phyloP scores from a whole-genome alignment of 2,888 invertebrate species.

The Podabrus alpinus region DNA sequence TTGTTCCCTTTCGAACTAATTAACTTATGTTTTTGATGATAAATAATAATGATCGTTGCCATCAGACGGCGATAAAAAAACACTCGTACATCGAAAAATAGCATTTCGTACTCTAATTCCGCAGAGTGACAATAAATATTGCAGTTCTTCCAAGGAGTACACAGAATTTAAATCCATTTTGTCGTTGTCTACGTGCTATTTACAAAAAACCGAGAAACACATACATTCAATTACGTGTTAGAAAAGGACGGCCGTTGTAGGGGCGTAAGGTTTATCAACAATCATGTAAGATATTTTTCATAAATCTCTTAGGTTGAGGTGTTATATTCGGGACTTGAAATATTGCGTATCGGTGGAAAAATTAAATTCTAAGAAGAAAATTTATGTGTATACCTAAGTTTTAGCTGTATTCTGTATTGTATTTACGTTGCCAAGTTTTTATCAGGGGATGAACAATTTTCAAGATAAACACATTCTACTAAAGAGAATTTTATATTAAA shows the following conservation, averaged over 20 bases:
- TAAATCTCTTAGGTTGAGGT: constrained; percentile 38
- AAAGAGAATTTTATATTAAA: constrained; percentile 11
- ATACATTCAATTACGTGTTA: background rate
- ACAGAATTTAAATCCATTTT: constrained; percentile 14
- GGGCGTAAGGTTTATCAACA: constrained; percentile 17
- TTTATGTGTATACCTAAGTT: constrained; percentile 30
- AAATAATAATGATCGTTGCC: background rate
- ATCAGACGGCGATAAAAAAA: background rate
- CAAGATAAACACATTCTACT: constrained; percentile 9
- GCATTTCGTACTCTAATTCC: constrained; percentile 32
- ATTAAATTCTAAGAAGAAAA: constrained; percentile 36
- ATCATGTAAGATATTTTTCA: constrained; percentile 38
- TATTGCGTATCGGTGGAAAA: constrained; percentile 40
- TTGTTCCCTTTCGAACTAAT: background rate
- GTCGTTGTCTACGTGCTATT: constrained; percentile 15
- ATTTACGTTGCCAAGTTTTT: constrained; percentile 24
- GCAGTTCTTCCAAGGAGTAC: constrained; percentile 28
- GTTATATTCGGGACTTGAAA: constrained; percentile 37
- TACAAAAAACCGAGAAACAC: constrained; percentile 6
- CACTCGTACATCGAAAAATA: constrained; percentile 4
- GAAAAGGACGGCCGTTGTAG: constrained; percentile 1
- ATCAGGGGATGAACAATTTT: constrained; percentile 7
- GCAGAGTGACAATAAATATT: constrained; percentile 39
- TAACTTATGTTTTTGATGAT: background rate
- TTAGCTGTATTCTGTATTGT: constrained; percentile 17